These are phyloP conservation scores for Lanistes nyassanus DNA, from an alignment of 1,140 invertebrate species.

Conservation along the genomic window DNA sequence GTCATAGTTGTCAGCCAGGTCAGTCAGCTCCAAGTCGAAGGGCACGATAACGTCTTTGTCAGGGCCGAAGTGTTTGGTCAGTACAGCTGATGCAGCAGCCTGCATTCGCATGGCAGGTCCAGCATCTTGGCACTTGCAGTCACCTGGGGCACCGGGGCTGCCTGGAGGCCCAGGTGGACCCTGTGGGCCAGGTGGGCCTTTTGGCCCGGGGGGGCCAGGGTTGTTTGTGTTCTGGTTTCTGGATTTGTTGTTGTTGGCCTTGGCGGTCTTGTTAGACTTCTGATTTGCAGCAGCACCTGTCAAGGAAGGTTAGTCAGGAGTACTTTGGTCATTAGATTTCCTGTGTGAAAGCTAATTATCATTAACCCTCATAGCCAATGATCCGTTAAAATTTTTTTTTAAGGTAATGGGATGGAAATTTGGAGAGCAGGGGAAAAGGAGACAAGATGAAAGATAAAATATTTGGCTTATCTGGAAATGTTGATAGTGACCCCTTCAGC, in stretches of 20 bases:
- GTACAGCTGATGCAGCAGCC: conserved; percentile 40
- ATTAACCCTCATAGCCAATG: no score
- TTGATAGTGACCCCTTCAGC: no score
- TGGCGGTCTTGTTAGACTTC: not conserved
- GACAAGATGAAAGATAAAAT: no score
- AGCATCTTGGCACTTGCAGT: not conserved
- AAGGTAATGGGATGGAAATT: no score
- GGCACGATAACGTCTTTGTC: conserved; percentile 42
- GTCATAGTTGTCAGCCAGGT: conserved; percentile 48
- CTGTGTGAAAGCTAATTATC: no score
- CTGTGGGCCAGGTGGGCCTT: conserved; percentile 1
- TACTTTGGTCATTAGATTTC: no score
- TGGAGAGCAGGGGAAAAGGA: no score
- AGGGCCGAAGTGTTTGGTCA: conserved; percentile 44
- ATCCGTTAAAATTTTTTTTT: no score
- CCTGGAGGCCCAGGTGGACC: not conserved
- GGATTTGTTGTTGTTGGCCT: conserved; percentile 1
- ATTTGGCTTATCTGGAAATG: no score
- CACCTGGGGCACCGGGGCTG: not conserved
- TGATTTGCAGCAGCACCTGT: no score
- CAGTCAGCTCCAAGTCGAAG: conserved; percentile 41
- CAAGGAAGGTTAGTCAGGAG: no score
- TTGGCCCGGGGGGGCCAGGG: conserved; percentile 1
- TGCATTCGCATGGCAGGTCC: conserved; percentile 8
- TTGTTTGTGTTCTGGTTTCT: conserved; percentile 1